Conservation (phyloP, 2,113 vertebrate species). For the Tricholaema leucomelas region DNA sequence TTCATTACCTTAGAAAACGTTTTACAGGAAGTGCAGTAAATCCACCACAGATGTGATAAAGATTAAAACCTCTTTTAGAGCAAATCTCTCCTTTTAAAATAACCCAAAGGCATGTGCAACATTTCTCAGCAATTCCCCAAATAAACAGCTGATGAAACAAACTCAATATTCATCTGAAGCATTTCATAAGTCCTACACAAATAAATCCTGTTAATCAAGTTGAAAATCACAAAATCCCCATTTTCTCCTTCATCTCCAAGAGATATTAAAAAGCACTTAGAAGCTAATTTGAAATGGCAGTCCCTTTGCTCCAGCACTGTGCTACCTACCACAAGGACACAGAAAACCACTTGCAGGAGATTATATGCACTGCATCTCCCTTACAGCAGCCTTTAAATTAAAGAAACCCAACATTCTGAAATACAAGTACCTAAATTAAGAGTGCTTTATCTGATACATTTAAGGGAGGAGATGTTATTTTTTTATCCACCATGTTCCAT, state of each 20-base stretch:
- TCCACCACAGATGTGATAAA: constrained; percentile 47
- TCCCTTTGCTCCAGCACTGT: not conserved
- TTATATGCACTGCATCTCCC: not conserved
- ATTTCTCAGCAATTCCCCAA: constrained; percentile 25
- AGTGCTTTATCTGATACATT: not conserved
- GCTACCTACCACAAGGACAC: not conserved
- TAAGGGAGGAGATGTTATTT: not conserved
- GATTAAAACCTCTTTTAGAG: constrained; percentile 53
- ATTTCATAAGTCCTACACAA: not conserved
- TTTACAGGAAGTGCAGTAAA: constrained; percentile 44
- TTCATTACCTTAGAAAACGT: constrained; percentile 1
- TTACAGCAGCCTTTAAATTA: not conserved
- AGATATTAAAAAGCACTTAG: constrained; percentile 14
- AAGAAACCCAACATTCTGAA: not conserved
- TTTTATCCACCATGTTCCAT: not conserved
- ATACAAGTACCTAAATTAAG: not conserved
- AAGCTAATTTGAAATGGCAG: not conserved
- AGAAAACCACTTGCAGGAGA: not conserved
- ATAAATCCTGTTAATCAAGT: not conserved
- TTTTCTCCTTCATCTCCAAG: not conserved
- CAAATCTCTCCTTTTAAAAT: constrained; percentile 39
- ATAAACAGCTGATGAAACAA: constrained; percentile 28
- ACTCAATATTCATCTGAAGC: not conserved
- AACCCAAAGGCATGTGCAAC: constrained; percentile 25
- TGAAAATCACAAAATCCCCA: not conserved